Conservation (phyloP, 2,113 vertebrate species). For the Tenebrosternarchus preto region DNA sequence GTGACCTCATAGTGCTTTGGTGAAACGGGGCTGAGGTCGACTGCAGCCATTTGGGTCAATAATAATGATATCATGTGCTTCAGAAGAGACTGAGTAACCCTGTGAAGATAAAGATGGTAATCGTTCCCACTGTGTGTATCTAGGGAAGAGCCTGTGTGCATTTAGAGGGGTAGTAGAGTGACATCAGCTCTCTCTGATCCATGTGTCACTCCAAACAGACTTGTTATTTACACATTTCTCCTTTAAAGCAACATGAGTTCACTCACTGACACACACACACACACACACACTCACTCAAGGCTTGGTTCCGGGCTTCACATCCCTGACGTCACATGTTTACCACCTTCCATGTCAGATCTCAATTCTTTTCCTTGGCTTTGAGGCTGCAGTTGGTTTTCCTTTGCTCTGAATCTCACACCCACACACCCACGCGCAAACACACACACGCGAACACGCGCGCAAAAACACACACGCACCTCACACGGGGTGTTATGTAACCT, state of each 20-base stretch:
- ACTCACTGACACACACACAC: slow-evolving; percentile 2
- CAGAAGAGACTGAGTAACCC: slow-evolving; percentile 25
- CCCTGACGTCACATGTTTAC: slow-evolving; percentile 77
- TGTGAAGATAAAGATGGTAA: slow-evolving; percentile 27
- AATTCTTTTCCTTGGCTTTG: slow-evolving; percentile 50
- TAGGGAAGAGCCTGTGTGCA: not conserved
- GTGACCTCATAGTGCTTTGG: slow-evolving; percentile 17
- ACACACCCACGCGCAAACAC: not conserved
- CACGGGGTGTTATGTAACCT: slow-evolving; percentile 70
- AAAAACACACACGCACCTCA: slow-evolving; percentile 38
- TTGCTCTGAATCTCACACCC: slow-evolving; percentile 58
- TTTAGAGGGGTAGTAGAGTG: not conserved
- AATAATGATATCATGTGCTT: slow-evolving; percentile 34
- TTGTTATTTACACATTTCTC: not conserved
- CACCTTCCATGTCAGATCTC: slow-evolving; percentile 60
- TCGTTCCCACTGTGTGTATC: not conserved
- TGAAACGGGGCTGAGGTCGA: slow-evolving; percentile 32
- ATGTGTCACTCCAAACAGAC: not conserved
- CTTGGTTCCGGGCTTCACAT: slow-evolving; percentile 51
- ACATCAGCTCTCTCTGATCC: not conserved
- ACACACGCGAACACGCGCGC: not conserved
- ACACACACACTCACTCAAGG: slow-evolving; percentile 8
- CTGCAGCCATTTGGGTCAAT: slow-evolving; percentile 37
- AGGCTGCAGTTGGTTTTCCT: not conserved
- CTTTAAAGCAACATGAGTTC: slow-evolving; percentile 10